These are phyloP conservation scores for Ridgeia piscesae DNA, from an alignment of 1,140 invertebrate genomes.

Conservation along the genomic window DNA sequence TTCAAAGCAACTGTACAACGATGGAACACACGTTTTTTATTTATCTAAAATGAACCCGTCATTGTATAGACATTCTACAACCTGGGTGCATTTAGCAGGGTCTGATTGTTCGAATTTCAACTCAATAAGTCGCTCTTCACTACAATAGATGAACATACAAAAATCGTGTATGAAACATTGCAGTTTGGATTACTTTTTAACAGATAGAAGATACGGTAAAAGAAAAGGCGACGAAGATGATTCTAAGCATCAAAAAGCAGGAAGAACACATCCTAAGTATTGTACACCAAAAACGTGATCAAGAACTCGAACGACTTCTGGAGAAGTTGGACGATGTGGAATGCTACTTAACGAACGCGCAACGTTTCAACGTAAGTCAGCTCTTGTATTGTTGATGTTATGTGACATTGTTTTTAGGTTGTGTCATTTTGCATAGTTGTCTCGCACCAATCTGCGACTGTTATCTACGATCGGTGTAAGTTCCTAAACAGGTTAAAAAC, in stretches of 20 bases:
- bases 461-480: not conserved
- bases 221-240: not conserved
- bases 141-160: too few species aligned
- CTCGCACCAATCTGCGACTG: not conserved
- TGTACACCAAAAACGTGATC: not conserved
- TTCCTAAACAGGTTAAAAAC: not conserved
- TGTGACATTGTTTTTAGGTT: not conserved
- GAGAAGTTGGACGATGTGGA: not conserved
- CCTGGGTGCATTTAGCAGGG: too few species aligned
- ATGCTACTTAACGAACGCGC: not conserved
- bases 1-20: too few species aligned
- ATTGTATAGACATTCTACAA: too few species aligned
- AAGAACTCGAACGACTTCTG: not conserved
- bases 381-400: too few species aligned
- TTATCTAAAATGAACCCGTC: too few species aligned
- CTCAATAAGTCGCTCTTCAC: too few species aligned
- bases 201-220: not conserved
- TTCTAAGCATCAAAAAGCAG: not conserved
- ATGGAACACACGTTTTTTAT: not conserved
- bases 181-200: not conserved
- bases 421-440: not conserved
- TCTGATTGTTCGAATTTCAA: too few species aligned
- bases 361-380: not conserved
- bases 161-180: not conserved
- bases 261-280: not conserved